Base-by-base conservation (phyloP, 30 jellyfish, hydroid and myxozoan genomes). In the Aurelia aurita complex sp. Pacific region DNA sequence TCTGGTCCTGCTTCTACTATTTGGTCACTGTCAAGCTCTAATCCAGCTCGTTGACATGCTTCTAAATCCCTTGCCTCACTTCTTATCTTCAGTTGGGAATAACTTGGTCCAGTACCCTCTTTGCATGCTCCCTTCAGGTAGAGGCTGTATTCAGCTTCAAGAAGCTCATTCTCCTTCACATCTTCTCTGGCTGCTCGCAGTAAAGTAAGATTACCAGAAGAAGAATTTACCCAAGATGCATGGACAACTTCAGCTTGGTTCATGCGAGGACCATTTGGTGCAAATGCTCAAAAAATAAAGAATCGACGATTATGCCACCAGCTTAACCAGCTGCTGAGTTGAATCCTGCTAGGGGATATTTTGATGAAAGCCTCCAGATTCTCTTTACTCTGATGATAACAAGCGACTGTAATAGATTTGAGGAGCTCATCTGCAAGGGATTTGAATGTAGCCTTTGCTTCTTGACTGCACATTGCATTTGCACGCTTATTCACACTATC, bases 11-110 rank as follows among this genome's bases (percentile, higher is more conserved):
- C 75, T 65, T 65, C 75, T 65, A 65, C 42, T 10, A 65, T 65
- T 32, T 65, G 75, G 33, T 32, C 75, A 65, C 75, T 65, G 34
- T 65, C 75, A n/a, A 65, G 75, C 75, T 0, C 75, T 65, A 65
- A 65, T 65, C 81, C 81, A 70, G 81, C 81, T 70, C 81, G 63
- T 13, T 70, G 63, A 33, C 67, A 17, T 70, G 81, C 81, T 70
- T 70, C 71, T 43, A 70, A 35, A 70, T 33, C 66, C 23, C 81
- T 70, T 70, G 81, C 66, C 23, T 70, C 81, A 43, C 81, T 35
- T 38, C 81, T 17, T 33, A 33, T 23, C 66, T 70, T 35, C 81
- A 70, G 66, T 29, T 70, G 67, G 66, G 67, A 70, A 70, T 35
- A 43, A 35, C 67, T 33, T 70, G 81, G 81, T 35, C 81, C 81